These are phyloP conservation scores for Spilarctia lutea DNA, from an alignment of 2,888 invertebrate genomes.

Conservation along the genomic window DNA sequence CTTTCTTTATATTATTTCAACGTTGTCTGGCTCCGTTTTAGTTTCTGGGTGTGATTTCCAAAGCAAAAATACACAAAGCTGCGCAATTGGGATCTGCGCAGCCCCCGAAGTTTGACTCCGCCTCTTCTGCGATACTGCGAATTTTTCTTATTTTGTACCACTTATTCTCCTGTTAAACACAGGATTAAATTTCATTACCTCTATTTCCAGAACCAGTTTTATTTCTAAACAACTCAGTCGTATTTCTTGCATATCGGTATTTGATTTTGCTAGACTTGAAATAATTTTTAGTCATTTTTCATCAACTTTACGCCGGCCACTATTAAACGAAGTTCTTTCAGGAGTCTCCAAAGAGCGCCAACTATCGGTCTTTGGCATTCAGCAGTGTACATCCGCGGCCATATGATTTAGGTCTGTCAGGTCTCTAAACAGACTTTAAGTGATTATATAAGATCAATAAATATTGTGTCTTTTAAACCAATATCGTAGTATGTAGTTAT, in stretches of 20 bases:
- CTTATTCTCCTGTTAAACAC: background rate
- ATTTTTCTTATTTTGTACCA: background rate
- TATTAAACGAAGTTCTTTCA: no score
- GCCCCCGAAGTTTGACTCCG: conserved; percentile 6
- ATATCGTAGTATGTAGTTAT: background rate
- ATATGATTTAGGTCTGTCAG: no score
- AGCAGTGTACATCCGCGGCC: no score
- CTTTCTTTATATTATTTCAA: background rate
- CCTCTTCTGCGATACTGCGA: conserved; percentile 11
- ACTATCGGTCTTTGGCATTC: no score
- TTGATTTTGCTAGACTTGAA: background rate
- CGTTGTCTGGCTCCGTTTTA: background rate
- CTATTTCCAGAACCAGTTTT: background rate
- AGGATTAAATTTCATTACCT: background rate
- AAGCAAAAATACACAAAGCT: conserved; percentile 9
- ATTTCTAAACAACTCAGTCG: background rate
- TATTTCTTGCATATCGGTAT: background rate
- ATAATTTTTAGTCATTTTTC: background rate
- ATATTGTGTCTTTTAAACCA: background rate
- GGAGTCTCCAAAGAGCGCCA: no score
- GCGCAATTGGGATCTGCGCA: conserved; percentile 19
- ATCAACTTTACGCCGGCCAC: no score
- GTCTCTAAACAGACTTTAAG: no score
- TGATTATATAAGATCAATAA: background rate
- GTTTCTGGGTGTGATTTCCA: conserved; percentile 4